Base-by-base conservation (phyloP, 2,113 vertebrate species). In the Sturnus vulgaris region DNA sequence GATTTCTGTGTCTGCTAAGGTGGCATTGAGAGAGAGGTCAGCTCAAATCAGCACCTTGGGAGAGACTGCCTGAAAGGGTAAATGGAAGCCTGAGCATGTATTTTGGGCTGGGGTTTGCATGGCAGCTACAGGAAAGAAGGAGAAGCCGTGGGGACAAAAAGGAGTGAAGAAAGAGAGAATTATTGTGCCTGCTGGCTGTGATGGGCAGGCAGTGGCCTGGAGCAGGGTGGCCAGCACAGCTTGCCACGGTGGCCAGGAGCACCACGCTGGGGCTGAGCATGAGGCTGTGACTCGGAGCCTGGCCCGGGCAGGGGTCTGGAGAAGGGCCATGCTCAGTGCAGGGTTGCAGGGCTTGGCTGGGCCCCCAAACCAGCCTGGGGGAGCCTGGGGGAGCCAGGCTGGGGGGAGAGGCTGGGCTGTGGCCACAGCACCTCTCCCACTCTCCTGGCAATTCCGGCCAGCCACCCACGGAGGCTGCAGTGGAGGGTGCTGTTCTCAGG, bases 51-150 rank as follows among this genome's bases (percentile, higher is more conserved):
- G 46, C 12, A 0, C 66, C 78, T 73, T 81, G 79, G 55, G 28
- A 37, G 21, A 87, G 84, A 80, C 42, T 90, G 90, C 82, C 88
- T 90, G 71, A 70, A 90, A 92, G 64, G 37, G 30, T 57, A 73
- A 94, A 73, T 27, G 50, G 75, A 80, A 92, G 71, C 25, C 47
- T 61, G 55, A 80, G 82, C 0, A 0, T 55, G 35, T 80, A 39
- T 77, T 92, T 90, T 59, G 63, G 64, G 46, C 35, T 77, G 88
- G 28, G 33, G 68, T 89, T 88, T 90, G 47, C 13, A 7, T 27
- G 35, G 84, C 59, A 90, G 75, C 70, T 76, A 56, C 31, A 90
- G 82, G 79, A 83, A 89, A 42, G 46, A 89, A 92, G 82, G 31
- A 90, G 42, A 28, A 90, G 63, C 82, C 47, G 42, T 20, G n/a